Evolutionary conservation across 2,113 vertebrate genomes (phyloP).

Genomic region (Labeo rohita): DNA sequence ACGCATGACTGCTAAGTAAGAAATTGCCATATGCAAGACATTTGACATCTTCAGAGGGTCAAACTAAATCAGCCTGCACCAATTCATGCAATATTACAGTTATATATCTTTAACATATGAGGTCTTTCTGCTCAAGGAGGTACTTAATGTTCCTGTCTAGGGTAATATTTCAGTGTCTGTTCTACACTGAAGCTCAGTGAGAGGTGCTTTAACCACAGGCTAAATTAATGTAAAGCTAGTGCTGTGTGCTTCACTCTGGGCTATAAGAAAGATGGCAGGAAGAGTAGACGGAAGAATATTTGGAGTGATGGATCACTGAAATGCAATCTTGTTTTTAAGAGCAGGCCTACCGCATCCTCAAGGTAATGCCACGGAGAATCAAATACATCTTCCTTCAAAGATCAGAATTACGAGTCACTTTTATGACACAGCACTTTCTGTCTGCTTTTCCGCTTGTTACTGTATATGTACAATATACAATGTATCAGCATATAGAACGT

Average conservation of each 20-base stretch:
- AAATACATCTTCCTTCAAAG: conserved; percentile 56
- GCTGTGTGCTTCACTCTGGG: not conserved
- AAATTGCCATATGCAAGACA: not conserved
- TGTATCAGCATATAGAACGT: conserved; percentile 8
- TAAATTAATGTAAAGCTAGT: conserved; percentile 36
- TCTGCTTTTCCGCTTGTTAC: not conserved
- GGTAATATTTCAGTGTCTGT: conserved; percentile 19
- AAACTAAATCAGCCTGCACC: conserved; percentile 12
- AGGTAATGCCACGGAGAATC: conserved; percentile 53
- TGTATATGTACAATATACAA: not conserved
- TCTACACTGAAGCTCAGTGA: not conserved
- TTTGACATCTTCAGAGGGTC: conserved; percentile 21
- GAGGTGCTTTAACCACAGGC: conserved; percentile 35
- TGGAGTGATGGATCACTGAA: conserved; percentile 70
- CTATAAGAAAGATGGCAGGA: not conserved
- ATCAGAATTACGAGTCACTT: not conserved
- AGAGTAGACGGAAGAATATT: conserved; percentile 64
- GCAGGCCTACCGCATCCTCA: conserved; percentile 33
- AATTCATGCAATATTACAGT: conserved; percentile 8
- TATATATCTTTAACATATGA: conserved; percentile 27
- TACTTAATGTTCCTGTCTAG: conserved; percentile 8
- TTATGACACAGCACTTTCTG: not conserved
- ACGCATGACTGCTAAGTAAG: not conserved
- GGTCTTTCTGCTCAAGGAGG: conserved; percentile 15
- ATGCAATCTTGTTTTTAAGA: conserved; percentile 70